Conservation (phyloP, 2,888 invertebrate species). For the Lasioglossum malachurum region DNA sequence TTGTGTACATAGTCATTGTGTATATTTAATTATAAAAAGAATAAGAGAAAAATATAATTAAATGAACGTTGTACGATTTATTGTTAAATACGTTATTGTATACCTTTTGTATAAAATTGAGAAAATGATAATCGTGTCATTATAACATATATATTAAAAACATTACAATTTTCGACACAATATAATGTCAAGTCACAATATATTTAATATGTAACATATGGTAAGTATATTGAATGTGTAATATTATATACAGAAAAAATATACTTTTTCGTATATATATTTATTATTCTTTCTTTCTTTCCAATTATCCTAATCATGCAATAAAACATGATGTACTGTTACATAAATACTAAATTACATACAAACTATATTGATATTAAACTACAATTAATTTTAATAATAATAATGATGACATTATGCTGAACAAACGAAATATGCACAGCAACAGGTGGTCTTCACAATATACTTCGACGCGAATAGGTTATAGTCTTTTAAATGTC, state of each 20-base stretch:
- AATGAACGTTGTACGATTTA: slow-evolving; percentile 43
- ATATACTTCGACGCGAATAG: slow-evolving; percentile 47
- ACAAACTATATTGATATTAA: background rate
- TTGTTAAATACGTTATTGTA: background rate
- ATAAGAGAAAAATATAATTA: slow-evolving; percentile 31
- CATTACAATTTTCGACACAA: background rate
- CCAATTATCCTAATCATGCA: background rate
- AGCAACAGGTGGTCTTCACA: slow-evolving; percentile 53
- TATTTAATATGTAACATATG: background rate
- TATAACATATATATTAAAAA: background rate
- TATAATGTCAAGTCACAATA: background rate
- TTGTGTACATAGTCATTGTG: slow-evolving; percentile 41
- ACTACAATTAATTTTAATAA: background rate
- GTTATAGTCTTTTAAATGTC: slow-evolving; percentile 70
- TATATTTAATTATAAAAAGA: slow-evolving; percentile 45
- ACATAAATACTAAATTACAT: background rate
- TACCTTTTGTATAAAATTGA: slow-evolving; percentile 8
- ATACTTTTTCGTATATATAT: background rate
- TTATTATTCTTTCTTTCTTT: background rate
- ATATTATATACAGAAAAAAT: background rate
- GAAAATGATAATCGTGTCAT: background rate
- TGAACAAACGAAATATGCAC: background rate
- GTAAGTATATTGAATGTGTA: background rate
- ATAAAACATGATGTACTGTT: background rate
- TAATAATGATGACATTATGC: background rate